phyloP scores from a whole-genome alignment of 2,888 invertebrate genomes.

The Orthonychiurus folsomi region DNA sequence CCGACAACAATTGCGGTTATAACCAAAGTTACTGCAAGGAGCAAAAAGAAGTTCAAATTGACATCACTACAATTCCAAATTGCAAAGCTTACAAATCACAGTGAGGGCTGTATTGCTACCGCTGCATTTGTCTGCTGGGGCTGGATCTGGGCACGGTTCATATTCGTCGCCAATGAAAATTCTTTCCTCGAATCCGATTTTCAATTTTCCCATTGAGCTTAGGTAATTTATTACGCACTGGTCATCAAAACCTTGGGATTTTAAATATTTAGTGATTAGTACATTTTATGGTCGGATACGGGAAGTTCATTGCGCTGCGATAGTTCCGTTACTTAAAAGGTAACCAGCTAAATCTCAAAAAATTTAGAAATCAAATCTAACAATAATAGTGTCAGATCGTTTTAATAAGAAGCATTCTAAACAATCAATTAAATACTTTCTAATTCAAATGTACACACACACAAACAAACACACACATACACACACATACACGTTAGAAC shows the following conservation, averaged over 20 bases:
- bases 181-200: constrained; percentile 33
- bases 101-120: constrained; percentile 23
- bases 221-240: constrained; percentile 27
- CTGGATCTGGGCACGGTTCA: not conserved
- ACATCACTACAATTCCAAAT: no score
- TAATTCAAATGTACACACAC: no score
- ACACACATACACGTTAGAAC: no score
- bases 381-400: no score
- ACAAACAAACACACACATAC: not conserved
- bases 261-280: no score
- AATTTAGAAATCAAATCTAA: no score
- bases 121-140: not conserved
- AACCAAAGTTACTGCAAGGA: constrained; percentile 30
- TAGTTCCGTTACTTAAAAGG: no score
- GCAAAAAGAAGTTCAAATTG: not conserved
- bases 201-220: constrained; percentile 9
- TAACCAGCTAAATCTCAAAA: no score
- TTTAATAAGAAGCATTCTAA: no score
- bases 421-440: no score
- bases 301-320: no score
- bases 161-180: constrained; percentile 22
- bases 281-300: no score
- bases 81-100: constrained; percentile 29
- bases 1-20: constrained; percentile 24
- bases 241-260: constrained; percentile 36